Base-by-base conservation (phyloP, 2,888 invertebrate genomes). In the Halictus quadricinctus region DNA sequence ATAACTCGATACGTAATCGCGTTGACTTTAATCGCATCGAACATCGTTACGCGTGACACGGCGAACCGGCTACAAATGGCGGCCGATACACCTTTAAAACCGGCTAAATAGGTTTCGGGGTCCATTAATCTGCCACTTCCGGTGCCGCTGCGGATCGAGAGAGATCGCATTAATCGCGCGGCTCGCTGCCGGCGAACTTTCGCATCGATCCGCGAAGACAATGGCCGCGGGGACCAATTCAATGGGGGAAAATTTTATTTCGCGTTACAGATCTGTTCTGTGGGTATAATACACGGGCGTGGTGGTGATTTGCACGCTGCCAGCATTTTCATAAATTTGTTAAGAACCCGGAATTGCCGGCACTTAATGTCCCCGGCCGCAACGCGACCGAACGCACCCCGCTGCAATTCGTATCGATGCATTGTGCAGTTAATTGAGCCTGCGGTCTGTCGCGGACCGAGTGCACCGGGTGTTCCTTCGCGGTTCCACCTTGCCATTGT, bases 111-210 rank as follows among this genome's bases (percentile, higher is more conserved):
- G 25, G 25, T 25, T 69, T 25, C 41, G n/a, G 21, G 21, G n/a
- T 81, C 76, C 77, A 79, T 79, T 79, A 79, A 70, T 81, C 69
- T 21, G 6, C 54, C 29, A 36, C 66, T 74, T 7, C 54, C 46
- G 74, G 18, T 36, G 21, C 18, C 6, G 3, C 58, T n/a, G 10
- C 43, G 43, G n/a, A 66, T 72, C 72, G 29, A 36, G 66, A 29
- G 54, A 54, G 43, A 70, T 75, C 79, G 74, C 58, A 79, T 82
- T 74, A 81, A 73, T 81, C 76, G 70, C 50, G 70, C 1, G 21
- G 66, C 18, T n/a, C 46, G 48, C 58, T 79, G 10, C 43, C 70
- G 15, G 41, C 25, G 69, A 79, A 82, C 64, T 58, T 79, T 79
- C 74, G 60, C 18, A 36, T 36, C 36, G 74, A 12, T 41, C n/a